phyloP scores from a whole-genome alignment of 2,113 vertebrate species.

The Sphaerodactylus townsendi region DNA sequence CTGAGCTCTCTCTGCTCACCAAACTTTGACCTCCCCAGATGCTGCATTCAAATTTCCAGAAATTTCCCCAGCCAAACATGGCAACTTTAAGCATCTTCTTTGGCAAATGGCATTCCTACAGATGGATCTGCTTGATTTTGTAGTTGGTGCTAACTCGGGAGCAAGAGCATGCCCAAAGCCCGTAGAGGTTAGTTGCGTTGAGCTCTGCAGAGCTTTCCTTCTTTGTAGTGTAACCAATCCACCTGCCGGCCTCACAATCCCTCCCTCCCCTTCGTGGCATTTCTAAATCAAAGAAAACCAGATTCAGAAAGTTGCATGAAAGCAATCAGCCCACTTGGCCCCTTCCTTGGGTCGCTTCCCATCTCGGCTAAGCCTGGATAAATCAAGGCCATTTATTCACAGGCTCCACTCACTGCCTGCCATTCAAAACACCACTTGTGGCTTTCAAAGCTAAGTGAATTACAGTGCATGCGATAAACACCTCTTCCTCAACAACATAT shows the following conservation, averaged over 20 bases:
- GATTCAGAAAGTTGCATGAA: not conserved
- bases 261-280: not conserved
- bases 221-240: accelerated
- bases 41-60: no score
- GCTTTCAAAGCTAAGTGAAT: slow-evolving; percentile 50
- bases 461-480: slow-evolving; percentile 41
- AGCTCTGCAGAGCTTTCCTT: not conserved
- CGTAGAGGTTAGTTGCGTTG: not conserved
- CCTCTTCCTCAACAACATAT: slow-evolving; percentile 71
- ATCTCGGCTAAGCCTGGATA: slow-evolving; percentile 20
- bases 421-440: slow-evolving; percentile 57
- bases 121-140: not conserved
- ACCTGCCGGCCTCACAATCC: not conserved
- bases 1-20: no score
- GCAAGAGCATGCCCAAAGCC: not conserved
- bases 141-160: not conserved
- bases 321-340: slow-evolving; percentile 14
- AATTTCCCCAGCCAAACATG: no score
- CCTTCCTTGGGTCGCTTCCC: slow-evolving; percentile 57
- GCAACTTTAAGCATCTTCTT: no score
- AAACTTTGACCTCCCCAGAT: no score
- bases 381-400: slow-evolving; percentile 32
- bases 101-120: not conserved
- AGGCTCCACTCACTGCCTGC: slow-evolving; percentile 29
- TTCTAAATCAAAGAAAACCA: not conserved